Evolutionary conservation across 2,888 invertebrate genomes (phyloP).

Genomic region (Tenthredo scrophulariae): DNA sequence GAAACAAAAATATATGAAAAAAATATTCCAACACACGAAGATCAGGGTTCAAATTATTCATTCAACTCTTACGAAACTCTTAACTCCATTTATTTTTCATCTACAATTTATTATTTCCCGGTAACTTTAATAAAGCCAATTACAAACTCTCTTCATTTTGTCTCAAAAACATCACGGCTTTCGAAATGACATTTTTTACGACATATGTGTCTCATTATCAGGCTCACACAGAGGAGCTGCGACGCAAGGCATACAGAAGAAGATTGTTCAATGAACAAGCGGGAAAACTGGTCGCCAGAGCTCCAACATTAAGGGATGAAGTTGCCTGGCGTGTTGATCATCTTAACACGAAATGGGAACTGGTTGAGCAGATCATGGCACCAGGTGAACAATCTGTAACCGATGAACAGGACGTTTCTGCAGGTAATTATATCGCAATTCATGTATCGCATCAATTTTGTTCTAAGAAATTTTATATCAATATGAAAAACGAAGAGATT

Average conservation of each 20-base stretch:
- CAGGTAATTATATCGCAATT: slow-evolving; percentile 66
- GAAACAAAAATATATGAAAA: background rate
- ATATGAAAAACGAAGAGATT: background rate
- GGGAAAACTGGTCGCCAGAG: slow-evolving; percentile 84
- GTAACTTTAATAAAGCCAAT: background rate
- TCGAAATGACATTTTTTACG: background rate
- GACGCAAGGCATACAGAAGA: slow-evolving; percentile 86
- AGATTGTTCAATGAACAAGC: slow-evolving; percentile 90
- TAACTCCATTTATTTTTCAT: background rate
- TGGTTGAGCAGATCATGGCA: slow-evolving; percentile 85
- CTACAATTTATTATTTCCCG: background rate
- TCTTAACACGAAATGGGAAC: slow-evolving; percentile 90
- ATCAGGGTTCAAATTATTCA: background rate
- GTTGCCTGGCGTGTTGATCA: slow-evolving; percentile 87
- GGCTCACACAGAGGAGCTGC: slow-evolving; percentile 89
- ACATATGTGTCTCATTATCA: slow-evolving; percentile 75
- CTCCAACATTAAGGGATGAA: slow-evolving; percentile 83
- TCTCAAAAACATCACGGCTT: background rate
- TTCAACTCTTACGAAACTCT: background rate
- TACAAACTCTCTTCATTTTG: background rate
- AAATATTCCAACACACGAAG: background rate
- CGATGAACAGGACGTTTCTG: slow-evolving; percentile 74
- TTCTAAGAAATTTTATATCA: background rate
- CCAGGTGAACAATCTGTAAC: slow-evolving; percentile 78
- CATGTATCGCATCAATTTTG: no score